Base-by-base conservation (phyloP, 2,113 vertebrate species). In the Cromileptes altivelis region DNA sequence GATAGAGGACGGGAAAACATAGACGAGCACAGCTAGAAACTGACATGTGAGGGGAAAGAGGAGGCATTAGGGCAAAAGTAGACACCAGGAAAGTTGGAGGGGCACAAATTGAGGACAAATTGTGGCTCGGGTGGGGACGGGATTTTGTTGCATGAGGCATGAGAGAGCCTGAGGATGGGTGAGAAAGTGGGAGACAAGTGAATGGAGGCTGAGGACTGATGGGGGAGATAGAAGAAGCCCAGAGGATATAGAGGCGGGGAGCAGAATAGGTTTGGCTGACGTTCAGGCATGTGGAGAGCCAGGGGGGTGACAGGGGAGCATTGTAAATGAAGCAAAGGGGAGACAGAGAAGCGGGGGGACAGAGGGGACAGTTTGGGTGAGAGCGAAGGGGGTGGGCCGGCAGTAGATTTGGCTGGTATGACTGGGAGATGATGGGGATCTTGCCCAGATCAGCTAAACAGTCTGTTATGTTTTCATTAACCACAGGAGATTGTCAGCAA, bases 391-490 rank as follows among this genome's bases (percentile, higher is more conserved):
- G 78, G 55, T 18, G 81, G 65, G 75, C 78, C 50, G 19, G 60
- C 63, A 42, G 70, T 65, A 53, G 60, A 75, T 81, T 86, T 83
- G 83, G 84, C 80, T 70, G 78, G 72, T 78, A 70, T 72, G 77
- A 85, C 73, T 53, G 82, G 60, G 86, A 70, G 70, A 85, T 85
- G 85, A 88, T 81, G 73, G 72, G 85, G 82, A 86, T 89, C 75
- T 69, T 85, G 79, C 73, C 82, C 65, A 18, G 75, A 88, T 72
- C 55, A 72, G 85, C 55, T 60, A 84, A 89, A 89, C 82, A 72
- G 72, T 79, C 74, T 88, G 86, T 89, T 86, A 64, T 91, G 88
- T 88, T 91, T 89, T 91, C 83, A 91, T 93, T 83, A 90, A 85
- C 68, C 84, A 82, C 86, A 82, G 80, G 79, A 84, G 80, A 81